Evolutionary conservation across 2,888 invertebrate genomes (phyloP), one percentile per base, ranked within the genome.

Genomic region (Rhyacophila evoluta): DNA sequence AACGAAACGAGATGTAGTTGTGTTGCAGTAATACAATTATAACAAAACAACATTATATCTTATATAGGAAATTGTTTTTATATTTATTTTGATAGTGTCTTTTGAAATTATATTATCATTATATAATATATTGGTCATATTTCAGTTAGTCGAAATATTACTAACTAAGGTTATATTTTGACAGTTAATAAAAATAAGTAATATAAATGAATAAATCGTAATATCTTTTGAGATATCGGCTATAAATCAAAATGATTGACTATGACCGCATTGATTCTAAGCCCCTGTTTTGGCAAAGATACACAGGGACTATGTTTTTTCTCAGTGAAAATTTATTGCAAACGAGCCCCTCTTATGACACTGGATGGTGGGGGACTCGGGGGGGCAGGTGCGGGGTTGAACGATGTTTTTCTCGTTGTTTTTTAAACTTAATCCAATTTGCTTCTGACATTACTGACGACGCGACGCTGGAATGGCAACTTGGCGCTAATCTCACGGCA

Each of bases 371-470:
- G 19, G 6, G 55, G 8, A 19, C 15, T 6, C 10, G 55, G 55
- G 6, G 55, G 8, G 55, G 19, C 12, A 19, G 55, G 55, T 2
- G 55, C 10, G 10, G 10, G 19, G 55, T 19, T 2, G 19, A 55
- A 55, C 19, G 55, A 1, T 55, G 55, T 55, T 55, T 55, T 55
- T 55, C 55, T 55, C 55, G 55, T 55, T 55, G n/a, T n/a, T 33
- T 33, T 55, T 55, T 55, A 55, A 55, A 55, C 55, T 55, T 55
- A 55, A 55, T 55, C 55, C 55, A 55, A 55, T 55, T 55, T 55
- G 55, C 55, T 55, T 55, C 55, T 55, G 55, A 55, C 55, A 55
- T 55, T 55, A 55, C 55, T 25, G 55, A 19, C 55, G 55, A 2
- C 55, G 55, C 55, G 55, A 2, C 55, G 55, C 2, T 4, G 55